Conservation (phyloP, 1,140 invertebrate genomes). For the Orius insidiosus region DNA sequence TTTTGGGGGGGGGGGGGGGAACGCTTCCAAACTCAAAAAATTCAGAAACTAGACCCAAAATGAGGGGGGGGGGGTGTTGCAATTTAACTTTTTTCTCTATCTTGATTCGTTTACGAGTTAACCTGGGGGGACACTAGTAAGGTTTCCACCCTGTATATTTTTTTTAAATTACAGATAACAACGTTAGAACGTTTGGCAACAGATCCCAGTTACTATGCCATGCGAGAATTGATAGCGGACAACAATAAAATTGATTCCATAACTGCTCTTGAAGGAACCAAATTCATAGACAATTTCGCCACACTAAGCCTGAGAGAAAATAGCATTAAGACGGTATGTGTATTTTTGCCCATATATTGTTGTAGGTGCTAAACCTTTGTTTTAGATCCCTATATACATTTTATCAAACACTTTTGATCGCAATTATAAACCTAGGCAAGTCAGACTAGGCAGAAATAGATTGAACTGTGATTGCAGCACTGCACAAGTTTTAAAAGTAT, state of each 20-base stretch:
- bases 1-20: no score
- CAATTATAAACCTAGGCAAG: slow-evolving; percentile 31
- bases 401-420: slow-evolving; percentile 50
- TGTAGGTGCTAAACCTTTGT: slow-evolving; percentile 12
- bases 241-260: slow-evolving; percentile 60
- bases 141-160: no score
- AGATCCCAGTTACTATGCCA: slow-evolving; percentile 46
- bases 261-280: slow-evolving; percentile 54
- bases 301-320: slow-evolving; percentile 50
- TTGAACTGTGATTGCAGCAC: slow-evolving; percentile 63
- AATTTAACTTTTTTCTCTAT: no score
- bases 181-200: slow-evolving; percentile 43
- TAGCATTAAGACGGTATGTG: slow-evolving; percentile 50
- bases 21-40: not conserved
- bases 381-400: slow-evolving; percentile 58
- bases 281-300: slow-evolving; percentile 57
- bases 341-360: slow-evolving; percentile 4
- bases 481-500: slow-evolving; percentile 52
- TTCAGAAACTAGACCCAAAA: not conserved
- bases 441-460: slow-evolving; percentile 50
- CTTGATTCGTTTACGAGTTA: no score
- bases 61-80: not conserved
- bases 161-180: slow-evolving; percentile 40
- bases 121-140: no score
- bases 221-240: slow-evolving; percentile 51